Evolutionary conservation across 2,797 vertebrate genomes (phyloP), one percentile per base, ranked within the genome.

Genomic region (Lophura swinhoii): DNA sequence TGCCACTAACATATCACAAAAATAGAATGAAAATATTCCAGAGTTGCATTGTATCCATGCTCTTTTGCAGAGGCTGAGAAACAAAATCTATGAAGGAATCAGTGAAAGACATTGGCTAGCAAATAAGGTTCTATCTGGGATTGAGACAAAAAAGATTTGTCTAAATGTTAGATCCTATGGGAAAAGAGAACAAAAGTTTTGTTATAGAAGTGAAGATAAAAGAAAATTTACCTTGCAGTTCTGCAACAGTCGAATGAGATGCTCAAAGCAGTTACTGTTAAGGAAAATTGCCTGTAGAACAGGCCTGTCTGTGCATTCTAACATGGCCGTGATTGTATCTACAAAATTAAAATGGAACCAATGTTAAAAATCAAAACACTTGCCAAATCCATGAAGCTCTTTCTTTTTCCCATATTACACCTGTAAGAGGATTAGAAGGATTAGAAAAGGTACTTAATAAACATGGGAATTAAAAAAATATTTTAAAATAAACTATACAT

Each of bases 271-370:
- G 97, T 99, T 99, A 91, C 99, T 99, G 94, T 99, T 99, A 96
- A 99, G 98, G 97, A 99, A 99, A 98, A 99, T 99, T 79, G 99
- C 99, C 98, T 99, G 99, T 73, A 99, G 98, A 91, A 99, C 99
- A 20, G 99, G 99, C 64, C 98, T 98, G 95, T 99, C 99, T 35
- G 98, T 98, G 91, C 99, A 99, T 97, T 99, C 98, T 97, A 99
- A 98, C 99, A 99, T 99, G 95, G 98, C 98, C 96, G 98, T 99
- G 97, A 99, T 98, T 71, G 99, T 99, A 97, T 99, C 99, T 99
- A 90, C 12, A 84, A 93, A 95, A 95, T 76, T 81, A 94, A 96
- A 96, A 90, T 16, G 96, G 80, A 97, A 94, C 29, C 43, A n/a
- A 15, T 83, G 92, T 92, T 70, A 95, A 90, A 90, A 90, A 28